Evolutionary conservation across 2,113 vertebrate genomes (phyloP), one percentile per base, ranked within the genome.

Genomic region (Myotis brandtii): DNA sequence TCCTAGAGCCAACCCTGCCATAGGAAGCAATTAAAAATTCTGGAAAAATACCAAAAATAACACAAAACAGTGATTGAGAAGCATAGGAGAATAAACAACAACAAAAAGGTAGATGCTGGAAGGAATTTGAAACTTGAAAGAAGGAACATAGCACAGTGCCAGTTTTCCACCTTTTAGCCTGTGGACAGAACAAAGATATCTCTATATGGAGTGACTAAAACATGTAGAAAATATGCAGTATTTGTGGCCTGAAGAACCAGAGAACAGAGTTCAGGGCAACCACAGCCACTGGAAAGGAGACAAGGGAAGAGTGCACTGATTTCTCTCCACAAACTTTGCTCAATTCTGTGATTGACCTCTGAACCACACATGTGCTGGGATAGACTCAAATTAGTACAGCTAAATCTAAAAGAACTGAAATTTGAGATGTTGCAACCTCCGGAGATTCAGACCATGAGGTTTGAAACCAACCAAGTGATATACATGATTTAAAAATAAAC

Each of bases 11-110:
- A 92, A 54, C 16, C 9, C 54, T 73, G 32, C 5, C 23, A 87
- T 17, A 79, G 40, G 32, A 97, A 86, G 76, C 56, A 93, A 72
- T 50, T 6, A 27, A 72, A 95, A 86, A 86, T 50, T 90, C 37
- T 30, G 48, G 40, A 81, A 59, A 50, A 89, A 27, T 43, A 50
- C 48, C 52, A 69, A 52, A 85, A 80, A 59, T 27, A 70, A 81
- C n/a, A 48, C 34, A 92, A 92, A 89, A 76, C 21, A 76, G 46
- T 64, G 43, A 77, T 50, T 40, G 25, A 32, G 20, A 86, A 59
- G 67, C 59, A 84, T 37, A 85, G 72, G 32, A 80, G 12, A 94
- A 75, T 75, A 89, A 88, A 91, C 27, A 79, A 77, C 67, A 69
- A 70, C 34, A 91, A 84, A 62, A 17, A 79, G 32, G 37, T 43